phyloP scores from a whole-genome alignment of 2,888 invertebrate genomes.

The Gymnoscelis rufifasciata region DNA sequence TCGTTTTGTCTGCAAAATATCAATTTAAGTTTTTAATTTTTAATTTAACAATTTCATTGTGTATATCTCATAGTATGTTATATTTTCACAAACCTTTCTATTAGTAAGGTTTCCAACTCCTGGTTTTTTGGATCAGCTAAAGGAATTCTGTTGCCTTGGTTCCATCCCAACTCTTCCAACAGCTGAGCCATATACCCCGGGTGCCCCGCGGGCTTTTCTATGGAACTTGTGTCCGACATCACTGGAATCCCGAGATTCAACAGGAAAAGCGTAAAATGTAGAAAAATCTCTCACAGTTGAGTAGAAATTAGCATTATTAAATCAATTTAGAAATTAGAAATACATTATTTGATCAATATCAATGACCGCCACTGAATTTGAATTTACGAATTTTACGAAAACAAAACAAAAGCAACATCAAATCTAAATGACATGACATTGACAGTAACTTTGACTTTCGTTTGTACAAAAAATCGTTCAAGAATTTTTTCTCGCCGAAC shows the following conservation, averaged over 20 bases:
- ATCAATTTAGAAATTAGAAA: neutral
- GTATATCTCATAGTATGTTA: neutral
- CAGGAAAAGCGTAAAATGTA: slow-evolving; percentile 1
- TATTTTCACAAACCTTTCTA: slow-evolving; percentile 47
- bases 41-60: too few species aligned
- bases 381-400: neutral
- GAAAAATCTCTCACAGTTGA: slow-evolving; percentile 2
- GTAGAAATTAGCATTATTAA: neutral
- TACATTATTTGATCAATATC: slow-evolving; percentile 37
- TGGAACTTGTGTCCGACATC: slow-evolving; percentile 42
- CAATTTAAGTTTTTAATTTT: neutral
- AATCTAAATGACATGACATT: slow-evolving; percentile 13
- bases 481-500: too few species aligned
- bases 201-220: slow-evolving; percentile 53
- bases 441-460: slow-evolving; percentile 1
- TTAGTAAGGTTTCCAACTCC: slow-evolving; percentile 54
- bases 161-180: slow-evolving; percentile 85
- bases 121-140: slow-evolving; percentile 87
- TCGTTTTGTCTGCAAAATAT: slow-evolving; percentile 62
- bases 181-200: slow-evolving; percentile 80
- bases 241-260: neutral
- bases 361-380: slow-evolving; percentile 36
- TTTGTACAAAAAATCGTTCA: neutral
- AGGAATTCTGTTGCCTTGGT: slow-evolving; percentile 87
- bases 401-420: slow-evolving; percentile 38